phyloP scores from a whole-genome alignment of 2,888 invertebrate species.

The Serripes groenlandicus region DNA sequence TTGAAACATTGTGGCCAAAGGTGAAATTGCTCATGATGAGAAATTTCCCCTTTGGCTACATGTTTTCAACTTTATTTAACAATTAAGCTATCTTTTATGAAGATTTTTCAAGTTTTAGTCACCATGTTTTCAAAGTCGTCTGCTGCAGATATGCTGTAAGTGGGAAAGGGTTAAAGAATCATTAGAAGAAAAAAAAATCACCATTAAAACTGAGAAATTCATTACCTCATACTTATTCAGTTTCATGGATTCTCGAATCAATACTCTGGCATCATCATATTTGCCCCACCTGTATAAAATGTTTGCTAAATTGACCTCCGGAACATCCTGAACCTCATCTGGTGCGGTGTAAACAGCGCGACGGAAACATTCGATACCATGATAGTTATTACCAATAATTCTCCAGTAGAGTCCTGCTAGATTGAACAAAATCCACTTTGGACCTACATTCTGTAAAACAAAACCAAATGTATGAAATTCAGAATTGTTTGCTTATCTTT shows the following conservation, averaged over 20 bases:
- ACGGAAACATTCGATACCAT: constrained; percentile 91
- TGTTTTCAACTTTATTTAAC: too few species aligned
- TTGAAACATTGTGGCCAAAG: too few species aligned
- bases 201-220: background rate
- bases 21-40: too few species aligned
- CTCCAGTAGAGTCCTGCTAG: constrained; percentile 93
- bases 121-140: too few species aligned
- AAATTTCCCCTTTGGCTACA: too few species aligned
- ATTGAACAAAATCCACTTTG: constrained; percentile 91
- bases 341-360: constrained; percentile 89
- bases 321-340: constrained; percentile 89
- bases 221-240: constrained; percentile 90
- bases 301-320: constrained; percentile 91
- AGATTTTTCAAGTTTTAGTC: too few species aligned
- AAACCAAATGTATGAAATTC: background rate
- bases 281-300: constrained; percentile 89
- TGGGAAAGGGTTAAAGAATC: too few species aligned
- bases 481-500: too few species aligned
- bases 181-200: too few species aligned
- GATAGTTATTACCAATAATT: constrained; percentile 90
- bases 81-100: too few species aligned
- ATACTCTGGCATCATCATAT: constrained; percentile 89
- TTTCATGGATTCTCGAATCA: constrained; percentile 89
- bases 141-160: too few species aligned
- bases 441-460: constrained; percentile 89